Percentiles rank a stretch among this genome's conserved stretches.
phyloP scores from a whole-genome alignment of 2,113 vertebrate genomes.

The Rousettus leschenaultii region DNA sequence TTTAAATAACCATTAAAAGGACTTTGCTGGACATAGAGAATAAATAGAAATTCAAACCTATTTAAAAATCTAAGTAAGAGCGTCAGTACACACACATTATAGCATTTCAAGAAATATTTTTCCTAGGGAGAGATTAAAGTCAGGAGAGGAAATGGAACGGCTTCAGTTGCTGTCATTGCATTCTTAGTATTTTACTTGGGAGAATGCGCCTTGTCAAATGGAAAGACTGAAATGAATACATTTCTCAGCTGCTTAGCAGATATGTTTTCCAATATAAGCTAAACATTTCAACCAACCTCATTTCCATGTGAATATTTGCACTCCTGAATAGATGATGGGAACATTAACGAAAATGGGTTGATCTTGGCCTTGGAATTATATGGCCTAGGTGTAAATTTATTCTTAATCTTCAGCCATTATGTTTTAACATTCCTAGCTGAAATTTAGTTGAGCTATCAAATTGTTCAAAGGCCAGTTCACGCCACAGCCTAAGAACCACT shows the following conservation, averaged over 20 bases:
- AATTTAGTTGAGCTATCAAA: constrained; percentile 73
- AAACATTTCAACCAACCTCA: constrained; percentile 67
- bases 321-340: constrained; percentile 63
- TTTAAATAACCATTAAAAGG: constrained; percentile 59
- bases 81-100: constrained; percentile 70
- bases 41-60: constrained; percentile 51
- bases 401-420: constrained; percentile 72
- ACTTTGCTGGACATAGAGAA: constrained; percentile 28
- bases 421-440: constrained; percentile 68
- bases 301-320: constrained; percentile 73
- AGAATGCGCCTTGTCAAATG: constrained; percentile 70
- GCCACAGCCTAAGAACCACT: constrained; percentile 35
- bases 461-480: constrained; percentile 57
- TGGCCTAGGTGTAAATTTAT: constrained; percentile 76
- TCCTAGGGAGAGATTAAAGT: constrained; percentile 71
- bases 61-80: constrained; percentile 65
- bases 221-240: constrained; percentile 67
- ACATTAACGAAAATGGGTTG: constrained; percentile 64
- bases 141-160: constrained; percentile 69
- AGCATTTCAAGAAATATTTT: constrained; percentile 76
- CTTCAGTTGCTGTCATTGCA: constrained; percentile 69
- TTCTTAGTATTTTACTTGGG: constrained; percentile 76
- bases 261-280: constrained; percentile 73
- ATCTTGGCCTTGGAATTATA: constrained; percentile 69
- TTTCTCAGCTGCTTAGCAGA: constrained; percentile 76